Base-by-base conservation (phyloP, 2,113 vertebrate genomes). In the Polyodon spathula region DNA sequence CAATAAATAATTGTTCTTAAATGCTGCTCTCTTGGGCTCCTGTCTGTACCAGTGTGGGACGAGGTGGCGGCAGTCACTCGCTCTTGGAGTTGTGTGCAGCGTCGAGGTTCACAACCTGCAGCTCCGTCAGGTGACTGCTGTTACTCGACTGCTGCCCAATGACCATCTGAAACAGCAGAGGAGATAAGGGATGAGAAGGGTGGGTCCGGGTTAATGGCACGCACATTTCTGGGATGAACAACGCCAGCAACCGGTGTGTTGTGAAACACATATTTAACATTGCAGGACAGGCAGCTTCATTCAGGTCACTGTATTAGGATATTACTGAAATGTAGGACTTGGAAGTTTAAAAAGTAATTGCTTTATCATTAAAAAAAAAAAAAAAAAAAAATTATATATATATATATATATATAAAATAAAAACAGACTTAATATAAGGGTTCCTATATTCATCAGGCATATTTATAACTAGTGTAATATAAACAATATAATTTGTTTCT, bases 61-160 rank as follows among this genome's bases (percentile, higher is more conserved):
- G 68, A 71, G 60, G 68, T 15, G 14, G 69, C 59, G 60, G 69
- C 75, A 60, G 71, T 97, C 92, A 98, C 81, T 96, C 90, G 67
- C 74, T 88, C 87, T 97, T 97, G 64, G 87, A 77, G 86, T 80
- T 92, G 75, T 95, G 93, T 42, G 88, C 71, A 16, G 83, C 68
- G 17, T 97, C 95, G 81, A 97, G 76, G 76, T 92, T 97, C 68
- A 97, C 93, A 76, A 98, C 93, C 85, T 97, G 94, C 65, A 98
- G 89, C 84, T 97, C 96, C 0, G 95, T 97, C 86, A 98, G 81
- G 84, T 92, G 97, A 88, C 88, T 92, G 88, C 91, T 89, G 79
- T 79, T 78, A 86, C 89, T 88, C 74, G 91, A 88, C 84, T 97
- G 95, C 81, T 93, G 96, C 8, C 95, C 96, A 76, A 98, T 97